These are phyloP conservation scores for Gymnoscopelus braueri DNA, from an alignment of 2,797 vertebrate species.

Conservation along the genomic window DNA sequence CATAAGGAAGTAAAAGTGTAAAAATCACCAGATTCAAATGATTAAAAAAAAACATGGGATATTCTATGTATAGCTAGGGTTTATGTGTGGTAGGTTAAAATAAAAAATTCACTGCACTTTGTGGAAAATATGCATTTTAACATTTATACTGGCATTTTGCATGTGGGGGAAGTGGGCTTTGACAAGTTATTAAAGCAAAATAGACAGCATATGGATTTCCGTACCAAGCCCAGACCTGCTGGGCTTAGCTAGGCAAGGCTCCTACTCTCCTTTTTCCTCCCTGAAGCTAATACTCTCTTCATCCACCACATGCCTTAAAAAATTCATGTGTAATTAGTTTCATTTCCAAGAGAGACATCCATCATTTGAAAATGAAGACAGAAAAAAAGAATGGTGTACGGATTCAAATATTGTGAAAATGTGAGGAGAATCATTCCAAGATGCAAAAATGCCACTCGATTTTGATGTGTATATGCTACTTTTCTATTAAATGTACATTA, in stretches of 20 bases:
- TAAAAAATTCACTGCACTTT: not conserved
- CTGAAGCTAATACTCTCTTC: conserved; percentile 21
- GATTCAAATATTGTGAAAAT: too few species aligned
- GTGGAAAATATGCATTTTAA: conserved; percentile 29
- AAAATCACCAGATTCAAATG: not conserved
- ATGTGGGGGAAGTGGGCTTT: conserved; percentile 7
- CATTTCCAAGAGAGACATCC: not conserved
- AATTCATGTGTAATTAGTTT: not conserved
- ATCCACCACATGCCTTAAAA: not conserved
- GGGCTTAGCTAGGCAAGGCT: conserved; percentile 14
- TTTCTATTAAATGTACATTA: too few species aligned
- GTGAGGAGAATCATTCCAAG: too few species aligned
- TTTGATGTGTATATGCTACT: too few species aligned
- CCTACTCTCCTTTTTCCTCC: conserved; percentile 20
- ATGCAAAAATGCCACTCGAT: too few species aligned
- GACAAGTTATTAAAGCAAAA: conserved; percentile 42
- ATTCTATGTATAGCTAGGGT: too few species aligned
- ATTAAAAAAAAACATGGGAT: too few species aligned
- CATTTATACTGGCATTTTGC: conserved; percentile 14
- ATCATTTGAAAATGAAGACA: not conserved
- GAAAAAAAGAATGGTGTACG: too few species aligned
- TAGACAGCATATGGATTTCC: conserved; percentile 67
- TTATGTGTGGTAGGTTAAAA: not conserved
- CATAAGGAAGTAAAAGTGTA: conserved; percentile 27
- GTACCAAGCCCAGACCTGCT: conserved; percentile 45